phyloP scores from a whole-genome alignment of 2,888 invertebrate genomes.

The Aricia artaxerxes region DNA sequence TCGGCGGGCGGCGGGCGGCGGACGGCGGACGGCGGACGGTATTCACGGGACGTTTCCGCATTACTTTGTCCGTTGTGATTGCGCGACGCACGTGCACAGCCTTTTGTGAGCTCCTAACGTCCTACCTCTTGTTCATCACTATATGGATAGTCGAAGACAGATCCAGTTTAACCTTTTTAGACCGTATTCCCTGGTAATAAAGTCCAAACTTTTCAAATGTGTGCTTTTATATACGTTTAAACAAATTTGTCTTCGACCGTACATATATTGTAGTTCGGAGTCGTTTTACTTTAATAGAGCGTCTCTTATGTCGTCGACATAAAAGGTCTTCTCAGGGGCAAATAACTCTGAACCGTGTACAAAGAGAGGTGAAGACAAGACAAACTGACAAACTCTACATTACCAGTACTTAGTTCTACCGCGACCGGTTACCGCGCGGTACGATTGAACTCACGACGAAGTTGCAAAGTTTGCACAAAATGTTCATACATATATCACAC shows the following conservation, averaged over 20 bases:
- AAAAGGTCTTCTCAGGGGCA: too few species aligned
- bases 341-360: not conserved
- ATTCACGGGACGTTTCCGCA: slow-evolving; percentile 22
- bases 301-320: too few species aligned
- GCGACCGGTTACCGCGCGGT: not conserved
- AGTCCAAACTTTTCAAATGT: not conserved
- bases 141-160: not conserved
- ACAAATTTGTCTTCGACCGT: not conserved
- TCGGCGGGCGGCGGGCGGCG: slow-evolving; percentile 17
- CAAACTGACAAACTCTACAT: not conserved
- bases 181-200: not conserved
- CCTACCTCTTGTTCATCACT: not conserved
- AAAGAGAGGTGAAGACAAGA: not conserved
- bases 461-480: not conserved
- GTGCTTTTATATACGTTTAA: not conserved
- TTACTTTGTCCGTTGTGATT: slow-evolving; percentile 9
- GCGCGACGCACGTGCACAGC: slow-evolving; percentile 18
- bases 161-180: not conserved
- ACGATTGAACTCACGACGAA: not conserved
- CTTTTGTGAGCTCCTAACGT: not conserved
- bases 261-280: not conserved
- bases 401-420: not conserved
- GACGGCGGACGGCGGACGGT: not conserved
- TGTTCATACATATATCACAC: too few species aligned
- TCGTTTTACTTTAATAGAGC: too few species aligned